Conservation (phyloP, 2,797 vertebrate genomes). For the Synanceia verrucosa region DNA sequence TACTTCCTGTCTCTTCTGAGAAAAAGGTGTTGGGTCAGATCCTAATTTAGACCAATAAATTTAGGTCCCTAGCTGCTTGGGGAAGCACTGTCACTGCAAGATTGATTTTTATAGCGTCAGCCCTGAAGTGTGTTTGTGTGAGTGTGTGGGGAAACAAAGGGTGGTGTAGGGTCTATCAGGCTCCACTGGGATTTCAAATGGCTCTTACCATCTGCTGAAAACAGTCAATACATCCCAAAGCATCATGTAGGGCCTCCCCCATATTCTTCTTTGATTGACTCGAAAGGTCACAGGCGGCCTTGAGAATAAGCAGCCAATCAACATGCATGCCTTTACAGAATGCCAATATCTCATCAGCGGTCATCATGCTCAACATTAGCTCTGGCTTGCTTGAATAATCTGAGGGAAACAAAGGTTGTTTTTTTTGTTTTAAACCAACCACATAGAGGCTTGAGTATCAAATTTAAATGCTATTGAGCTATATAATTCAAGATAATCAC, state of each 20-base stretch:
- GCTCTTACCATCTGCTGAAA: conserved; percentile 77
- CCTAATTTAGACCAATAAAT: conserved; percentile 79
- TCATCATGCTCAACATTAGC: conserved; percentile 42
- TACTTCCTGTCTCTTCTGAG: conserved; percentile 64
- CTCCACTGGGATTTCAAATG: conserved; percentile 64
- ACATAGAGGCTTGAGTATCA: neutral
- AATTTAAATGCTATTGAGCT: neutral
- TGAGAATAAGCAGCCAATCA: conserved; percentile 73
- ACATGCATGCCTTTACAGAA: conserved; percentile 63
- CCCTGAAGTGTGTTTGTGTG: conserved; percentile 61
- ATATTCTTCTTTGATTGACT: conserved; percentile 68
- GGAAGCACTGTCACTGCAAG: conserved; percentile 77
- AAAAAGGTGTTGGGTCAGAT: conserved; percentile 72
- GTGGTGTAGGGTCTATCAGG: conserved; percentile 39
- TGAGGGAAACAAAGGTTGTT: conserved; percentile 26
- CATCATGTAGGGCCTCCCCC: conserved; percentile 54
- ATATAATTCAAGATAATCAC: conserved; percentile 8
- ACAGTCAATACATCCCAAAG: conserved; percentile 73
- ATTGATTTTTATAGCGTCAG: conserved; percentile 78
- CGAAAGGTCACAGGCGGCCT: conserved; percentile 67
- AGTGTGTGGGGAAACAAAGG: conserved; percentile 56
- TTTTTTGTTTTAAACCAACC: neutral
- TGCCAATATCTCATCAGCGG: conserved; percentile 63
- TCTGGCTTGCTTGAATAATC: conserved; percentile 23
- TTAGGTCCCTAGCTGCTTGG: conserved; percentile 64